phyloP scores from a whole-genome alignment of 1,140 invertebrate genomes.

The Chionoecetes opilio region DNA sequence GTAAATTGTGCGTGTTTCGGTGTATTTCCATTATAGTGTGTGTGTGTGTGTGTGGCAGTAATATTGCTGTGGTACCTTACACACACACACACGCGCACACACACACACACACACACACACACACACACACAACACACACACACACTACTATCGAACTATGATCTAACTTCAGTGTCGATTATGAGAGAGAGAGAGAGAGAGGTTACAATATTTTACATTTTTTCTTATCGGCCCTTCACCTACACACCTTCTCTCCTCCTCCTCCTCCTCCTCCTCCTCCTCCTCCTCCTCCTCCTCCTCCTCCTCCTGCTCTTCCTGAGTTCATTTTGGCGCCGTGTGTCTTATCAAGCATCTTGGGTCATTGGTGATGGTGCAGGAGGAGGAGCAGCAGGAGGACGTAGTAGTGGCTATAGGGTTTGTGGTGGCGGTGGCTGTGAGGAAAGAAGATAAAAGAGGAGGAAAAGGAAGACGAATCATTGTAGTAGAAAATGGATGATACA shows the following conservation, averaged over 20 bases:
- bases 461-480: neutral
- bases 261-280: neutral
- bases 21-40: neutral
- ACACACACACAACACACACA: no score
- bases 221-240: neutral
- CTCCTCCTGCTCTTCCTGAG: neutral
- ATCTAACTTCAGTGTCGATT: neutral
- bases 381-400: neutral
- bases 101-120: no score
- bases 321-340: slow-evolving; percentile 4
- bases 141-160: neutral
- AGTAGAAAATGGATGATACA: neutral
- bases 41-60: neutral
- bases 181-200: neutral
- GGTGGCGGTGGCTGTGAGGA: neutral
- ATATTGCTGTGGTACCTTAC: neutral
- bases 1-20: neutral
- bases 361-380: neutral
- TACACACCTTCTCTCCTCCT: neutral
- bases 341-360: neutral
- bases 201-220: neutral
- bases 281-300: slow-evolving; percentile 23
- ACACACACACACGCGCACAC: no score
- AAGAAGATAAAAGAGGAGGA: neutral
- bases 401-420: neutral